phyloP scores from a whole-genome alignment of 2,888 invertebrate genomes.

The Melinopterus prodromus region DNA sequence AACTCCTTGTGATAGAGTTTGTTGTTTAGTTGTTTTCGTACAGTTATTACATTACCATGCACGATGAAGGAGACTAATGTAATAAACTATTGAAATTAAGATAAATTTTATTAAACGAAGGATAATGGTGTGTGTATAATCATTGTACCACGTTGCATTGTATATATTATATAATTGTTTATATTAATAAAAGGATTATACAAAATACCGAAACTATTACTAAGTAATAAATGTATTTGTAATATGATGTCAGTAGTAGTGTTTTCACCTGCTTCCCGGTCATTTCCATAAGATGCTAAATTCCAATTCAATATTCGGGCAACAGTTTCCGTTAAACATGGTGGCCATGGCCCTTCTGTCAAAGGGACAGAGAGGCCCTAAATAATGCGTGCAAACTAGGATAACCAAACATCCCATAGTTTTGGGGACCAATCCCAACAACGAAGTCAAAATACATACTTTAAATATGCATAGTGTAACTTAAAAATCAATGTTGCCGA shows the following conservation, averaged over 20 bases:
- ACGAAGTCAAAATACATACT: too few relatives aligned
- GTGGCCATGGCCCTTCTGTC: too few relatives aligned
- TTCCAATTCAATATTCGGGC: too few relatives aligned
- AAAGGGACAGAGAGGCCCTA: too few relatives aligned
- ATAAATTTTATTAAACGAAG: conserved; percentile 51
- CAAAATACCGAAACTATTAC: conserved; percentile 60
- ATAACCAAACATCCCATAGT: too few relatives aligned
- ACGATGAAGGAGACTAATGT: conserved; percentile 33
- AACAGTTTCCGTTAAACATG: too few relatives aligned
- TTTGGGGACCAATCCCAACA: too few relatives aligned
- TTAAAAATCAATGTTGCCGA: too few relatives aligned
- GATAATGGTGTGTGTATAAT: conserved; percentile 55
- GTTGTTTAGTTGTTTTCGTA: conserved; percentile 44
- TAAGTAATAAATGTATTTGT: conserved; percentile 62
- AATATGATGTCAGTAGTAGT: conserved; percentile 33
- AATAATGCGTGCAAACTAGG: too few relatives aligned
- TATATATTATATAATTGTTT: conserved; percentile 63
- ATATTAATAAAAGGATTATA: conserved; percentile 61
- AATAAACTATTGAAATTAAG: conserved; percentile 47
- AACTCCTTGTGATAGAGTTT: conserved; percentile 53
- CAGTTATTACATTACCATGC: conserved; percentile 33
- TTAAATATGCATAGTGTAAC: too few relatives aligned
- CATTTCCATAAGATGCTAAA: too few relatives aligned
- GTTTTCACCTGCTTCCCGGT: too few relatives aligned
- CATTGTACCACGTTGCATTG: conserved; percentile 61